Conservation (phyloP, 1,140 invertebrate species). For the Microplitis demolitor region DNA sequence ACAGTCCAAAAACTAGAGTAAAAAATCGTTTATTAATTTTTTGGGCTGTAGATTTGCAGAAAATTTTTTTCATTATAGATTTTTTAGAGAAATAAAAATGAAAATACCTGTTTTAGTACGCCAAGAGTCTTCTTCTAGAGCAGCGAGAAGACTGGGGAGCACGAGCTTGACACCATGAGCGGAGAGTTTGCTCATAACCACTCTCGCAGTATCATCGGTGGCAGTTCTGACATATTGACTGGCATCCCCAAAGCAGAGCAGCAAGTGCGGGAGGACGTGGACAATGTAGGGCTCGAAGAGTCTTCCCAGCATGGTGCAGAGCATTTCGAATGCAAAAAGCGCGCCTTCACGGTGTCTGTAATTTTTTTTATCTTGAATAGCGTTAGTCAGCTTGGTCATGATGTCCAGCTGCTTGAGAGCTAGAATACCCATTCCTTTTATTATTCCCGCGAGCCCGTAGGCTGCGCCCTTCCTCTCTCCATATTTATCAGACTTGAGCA, state of each 20-base stretch:
- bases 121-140: conserved; percentile 98
- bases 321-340: conserved; percentile 96
- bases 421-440: conserved; percentile 96
- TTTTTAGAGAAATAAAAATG: not conserved
- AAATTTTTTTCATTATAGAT: too few species aligned
- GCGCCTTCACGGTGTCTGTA: conserved; percentile 92
- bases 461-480: conserved; percentile 94
- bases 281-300: conserved; percentile 99
- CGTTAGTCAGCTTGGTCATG: conserved; percentile 91
- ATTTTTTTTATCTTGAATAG: conserved; percentile 97
- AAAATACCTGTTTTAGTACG: conserved; percentile 89
- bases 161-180: conserved; percentile 97
- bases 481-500: conserved; percentile 94
- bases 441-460: conserved; percentile 85
- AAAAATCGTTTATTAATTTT: too few species aligned
- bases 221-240: conserved; percentile 91
- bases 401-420: conserved; percentile 95
- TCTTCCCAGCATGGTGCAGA: conserved; percentile 92
- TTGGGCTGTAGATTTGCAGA: too few species aligned
- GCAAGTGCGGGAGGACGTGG: conserved; percentile 91
- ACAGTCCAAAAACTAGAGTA: too few species aligned
- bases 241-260: conserved; percentile 94
- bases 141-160: conserved; percentile 86
- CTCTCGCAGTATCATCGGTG: conserved; percentile 92
- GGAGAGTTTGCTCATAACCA: conserved; percentile 95